Percentiles rank a stretch among this genome's conserved stretches.
These are phyloP conservation scores for Procambarus clarkii DNA, from an alignment of 1,140 invertebrate species.

Conservation along the genomic window DNA sequence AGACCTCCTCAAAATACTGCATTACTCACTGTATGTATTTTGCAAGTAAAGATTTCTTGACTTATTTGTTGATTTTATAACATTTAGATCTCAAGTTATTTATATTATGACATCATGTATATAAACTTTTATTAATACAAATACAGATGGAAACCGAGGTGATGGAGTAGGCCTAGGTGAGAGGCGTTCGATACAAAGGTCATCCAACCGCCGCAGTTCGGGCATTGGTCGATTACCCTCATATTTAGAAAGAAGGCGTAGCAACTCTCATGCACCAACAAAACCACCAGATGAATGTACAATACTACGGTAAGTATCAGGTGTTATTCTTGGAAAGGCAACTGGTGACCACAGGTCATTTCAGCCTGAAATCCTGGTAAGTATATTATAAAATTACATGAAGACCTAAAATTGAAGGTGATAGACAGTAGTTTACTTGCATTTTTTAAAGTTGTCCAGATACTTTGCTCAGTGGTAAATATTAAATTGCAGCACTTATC, in stretches of 20 bases:
- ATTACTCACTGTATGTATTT: too few relatives aligned
- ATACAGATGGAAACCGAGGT: conserved; percentile 32
- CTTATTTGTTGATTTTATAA: too few relatives aligned
- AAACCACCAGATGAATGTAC: conserved; percentile 66
- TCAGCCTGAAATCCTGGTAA: not conserved
- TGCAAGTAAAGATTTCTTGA: too few relatives aligned
- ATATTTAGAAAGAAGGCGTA: conserved; percentile 59
- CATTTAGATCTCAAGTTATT: not conserved
- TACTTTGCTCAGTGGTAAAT: too few relatives aligned
- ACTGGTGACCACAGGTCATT: not conserved
- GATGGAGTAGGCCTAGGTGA: conserved; percentile 42
- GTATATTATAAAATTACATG: too few relatives aligned
- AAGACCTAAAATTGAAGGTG: too few relatives aligned
- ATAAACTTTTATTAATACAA: not conserved
- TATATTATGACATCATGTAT: not conserved
- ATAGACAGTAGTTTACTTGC: too few relatives aligned
- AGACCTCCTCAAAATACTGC: too few relatives aligned
- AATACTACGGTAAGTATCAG: conserved; percentile 56
- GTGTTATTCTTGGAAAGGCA: not conserved
- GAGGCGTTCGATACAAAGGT: conserved; percentile 33
- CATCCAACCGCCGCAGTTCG: conserved; percentile 17
- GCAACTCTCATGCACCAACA: conserved; percentile 60
- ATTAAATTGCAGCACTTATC: too few relatives aligned
- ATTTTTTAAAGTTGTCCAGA: too few relatives aligned
- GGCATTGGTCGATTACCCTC: conserved; percentile 38